A percentile compares a stretch with the other conserved stretches of the same genome.
Conservation (phyloP, 2,888 invertebrate genomes). For the Acrobasis suavella region DNA sequence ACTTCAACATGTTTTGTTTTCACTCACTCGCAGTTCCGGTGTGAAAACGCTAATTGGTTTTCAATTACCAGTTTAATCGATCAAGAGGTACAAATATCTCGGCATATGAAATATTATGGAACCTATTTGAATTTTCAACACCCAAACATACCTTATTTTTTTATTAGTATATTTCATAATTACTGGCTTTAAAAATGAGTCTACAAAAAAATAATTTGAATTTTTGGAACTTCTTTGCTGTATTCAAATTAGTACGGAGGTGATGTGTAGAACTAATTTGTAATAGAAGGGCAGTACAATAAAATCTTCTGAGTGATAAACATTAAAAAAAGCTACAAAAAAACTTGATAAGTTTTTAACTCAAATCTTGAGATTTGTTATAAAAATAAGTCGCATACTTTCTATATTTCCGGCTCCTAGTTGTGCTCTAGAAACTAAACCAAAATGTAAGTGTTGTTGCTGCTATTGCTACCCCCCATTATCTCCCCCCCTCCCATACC, state of each 20-base stretch:
- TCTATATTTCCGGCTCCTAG: slow-evolving; percentile 16
- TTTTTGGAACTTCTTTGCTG: slow-evolving; percentile 32
- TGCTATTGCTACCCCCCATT: too few species aligned
- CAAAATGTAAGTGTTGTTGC: slow-evolving; percentile 46
- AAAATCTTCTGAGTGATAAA: slow-evolving; percentile 52
- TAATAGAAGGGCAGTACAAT: slow-evolving; percentile 47
- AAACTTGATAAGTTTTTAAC: slow-evolving; percentile 30
- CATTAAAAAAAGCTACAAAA: slow-evolving; percentile 48
- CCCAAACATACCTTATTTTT: too few species aligned
- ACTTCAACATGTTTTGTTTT: too few species aligned
- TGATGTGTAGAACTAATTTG: slow-evolving; percentile 43
- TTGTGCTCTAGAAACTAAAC: slow-evolving; percentile 34
- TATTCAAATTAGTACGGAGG: slow-evolving; percentile 44
- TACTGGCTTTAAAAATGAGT: background rate
- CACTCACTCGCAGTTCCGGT: too few species aligned
- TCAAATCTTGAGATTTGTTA: background rate
- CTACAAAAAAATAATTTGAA: slow-evolving; percentile 24
- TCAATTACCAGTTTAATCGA: too few species aligned
- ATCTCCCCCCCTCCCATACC: too few species aligned
- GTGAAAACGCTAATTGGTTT: too few species aligned
- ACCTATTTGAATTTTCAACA: too few species aligned
- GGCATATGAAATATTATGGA: too few species aligned
- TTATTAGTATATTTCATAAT: too few species aligned
- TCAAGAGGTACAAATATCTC: too few species aligned
- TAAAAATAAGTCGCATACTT: too few species aligned